A percentile compares a stretch with the other conserved stretches of the same genome.
Evolutionary conservation across 2,113 vertebrate genomes (phyloP).

Genomic region (Aptenodytes patagonicus): DNA sequence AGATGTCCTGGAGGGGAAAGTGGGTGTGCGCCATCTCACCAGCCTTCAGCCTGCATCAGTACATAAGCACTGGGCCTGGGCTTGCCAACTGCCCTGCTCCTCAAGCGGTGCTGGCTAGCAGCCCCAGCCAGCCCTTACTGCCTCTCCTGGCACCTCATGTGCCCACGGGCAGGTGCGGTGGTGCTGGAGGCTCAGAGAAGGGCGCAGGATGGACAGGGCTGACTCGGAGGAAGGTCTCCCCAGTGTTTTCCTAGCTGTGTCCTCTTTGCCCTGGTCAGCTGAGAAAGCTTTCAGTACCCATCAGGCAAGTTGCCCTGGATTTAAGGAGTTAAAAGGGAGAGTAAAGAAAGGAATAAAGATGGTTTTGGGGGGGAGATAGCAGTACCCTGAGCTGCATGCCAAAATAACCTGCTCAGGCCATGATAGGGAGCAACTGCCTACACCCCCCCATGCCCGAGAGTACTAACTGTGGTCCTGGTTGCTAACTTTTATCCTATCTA

Average conservation of each 20-base stretch:
- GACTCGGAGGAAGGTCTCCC: neutral
- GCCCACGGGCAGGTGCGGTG: fast-evolving
- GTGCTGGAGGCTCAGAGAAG: neutral
- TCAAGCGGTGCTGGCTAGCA: neutral
- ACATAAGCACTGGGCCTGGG: neutral
- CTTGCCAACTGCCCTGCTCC: neutral
- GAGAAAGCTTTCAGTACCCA: neutral
- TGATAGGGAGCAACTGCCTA: neutral
- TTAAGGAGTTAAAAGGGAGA: neutral
- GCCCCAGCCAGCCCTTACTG: neutral
- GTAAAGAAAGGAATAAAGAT: neutral
- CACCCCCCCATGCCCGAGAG: neutral
- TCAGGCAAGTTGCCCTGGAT: neutral
- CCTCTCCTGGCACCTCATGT: neutral
- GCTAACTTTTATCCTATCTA: neutral
- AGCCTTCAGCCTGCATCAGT: neutral
- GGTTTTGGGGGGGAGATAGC: neutral
- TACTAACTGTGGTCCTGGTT: neutral
- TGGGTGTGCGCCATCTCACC: neutral
- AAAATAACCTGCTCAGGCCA: neutral
- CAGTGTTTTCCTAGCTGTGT: neutral
- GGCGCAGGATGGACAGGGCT: neutral
- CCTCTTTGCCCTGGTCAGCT: neutral
- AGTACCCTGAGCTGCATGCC: neutral
- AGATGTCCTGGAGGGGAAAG: neutral